These are phyloP conservation scores for Catostylus mosaicus DNA, from an alignment of 30 jellyfish, hydroid and myxozoan species.

Conservation along the genomic window DNA sequence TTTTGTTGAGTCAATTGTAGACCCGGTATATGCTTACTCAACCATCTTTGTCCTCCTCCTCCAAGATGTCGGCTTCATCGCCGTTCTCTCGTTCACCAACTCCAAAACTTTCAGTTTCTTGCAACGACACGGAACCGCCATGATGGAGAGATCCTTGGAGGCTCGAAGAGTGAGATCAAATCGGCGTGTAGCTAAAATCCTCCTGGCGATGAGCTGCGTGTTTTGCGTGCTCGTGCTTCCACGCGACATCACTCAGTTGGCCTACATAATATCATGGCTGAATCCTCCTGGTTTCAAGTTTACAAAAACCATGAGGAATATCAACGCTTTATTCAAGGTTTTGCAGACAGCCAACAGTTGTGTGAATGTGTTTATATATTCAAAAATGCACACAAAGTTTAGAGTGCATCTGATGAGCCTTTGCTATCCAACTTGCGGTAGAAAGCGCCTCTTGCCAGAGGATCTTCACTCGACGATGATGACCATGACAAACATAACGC, in stretches of 20 bases:
- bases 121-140: slow-evolving; percentile 34
- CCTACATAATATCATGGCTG: slow-evolving; percentile 77
- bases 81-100: slow-evolving; percentile 71
- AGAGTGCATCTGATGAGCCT: slow-evolving; percentile 36
- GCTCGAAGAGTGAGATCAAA: slow-evolving; percentile 60
- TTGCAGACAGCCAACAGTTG: slow-evolving; percentile 93
- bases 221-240: slow-evolving; percentile 85
- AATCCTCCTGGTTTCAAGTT: slow-evolving; percentile 53
- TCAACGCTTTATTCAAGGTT: slow-evolving; percentile 76
- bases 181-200: slow-evolving; percentile 67
- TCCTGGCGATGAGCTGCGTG: slow-evolving; percentile 75
- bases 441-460: not conserved
- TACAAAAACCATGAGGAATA: slow-evolving; percentile 29
- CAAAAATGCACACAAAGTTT: slow-evolving; percentile 79
- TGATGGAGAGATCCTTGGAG: slow-evolving; percentile 30
- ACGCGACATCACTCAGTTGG: slow-evolving; percentile 76
- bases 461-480: not conserved
- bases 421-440: slow-evolving; percentile 1
- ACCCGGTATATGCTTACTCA: slow-evolving; percentile 61
- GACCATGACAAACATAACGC: slow-evolving; percentile 18
- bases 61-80: slow-evolving; percentile 68
- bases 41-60: slow-evolving; percentile 56
- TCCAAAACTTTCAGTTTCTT: slow-evolving; percentile 42
- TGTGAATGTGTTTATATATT: slow-evolving; percentile 86
- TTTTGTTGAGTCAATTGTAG: slow-evolving; percentile 14